These are phyloP conservation scores for Oncorhynchus gorbuscha DNA, from an alignment of 2,113 vertebrate species.

Conservation along the genomic window DNA sequence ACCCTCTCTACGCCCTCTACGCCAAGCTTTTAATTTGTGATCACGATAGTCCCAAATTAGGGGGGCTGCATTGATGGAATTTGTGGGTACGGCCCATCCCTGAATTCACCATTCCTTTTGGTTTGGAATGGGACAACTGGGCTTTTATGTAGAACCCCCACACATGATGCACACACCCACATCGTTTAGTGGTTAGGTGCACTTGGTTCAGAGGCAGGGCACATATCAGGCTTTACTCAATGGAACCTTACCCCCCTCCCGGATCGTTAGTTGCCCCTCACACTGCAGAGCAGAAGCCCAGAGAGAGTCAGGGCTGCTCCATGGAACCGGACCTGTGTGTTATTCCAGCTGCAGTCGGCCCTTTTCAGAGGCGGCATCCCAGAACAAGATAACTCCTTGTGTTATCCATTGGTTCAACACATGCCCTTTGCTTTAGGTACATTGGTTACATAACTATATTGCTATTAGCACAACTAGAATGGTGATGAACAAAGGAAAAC, in stretches of 20 bases:
- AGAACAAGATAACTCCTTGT: slow-evolving; percentile 50
- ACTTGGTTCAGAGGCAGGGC: slow-evolving; percentile 21
- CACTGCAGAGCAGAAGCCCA: no score
- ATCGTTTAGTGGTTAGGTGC: slow-evolving; percentile 51
- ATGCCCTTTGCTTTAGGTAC: slow-evolving; percentile 18
- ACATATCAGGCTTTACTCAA: no score
- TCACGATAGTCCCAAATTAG: slow-evolving; percentile 50
- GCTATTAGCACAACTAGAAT: no score
- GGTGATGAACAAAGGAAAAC: no score
- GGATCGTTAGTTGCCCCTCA: no score
- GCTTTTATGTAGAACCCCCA: slow-evolving; percentile 33
- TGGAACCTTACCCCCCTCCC: no score
- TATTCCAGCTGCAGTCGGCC: no score
- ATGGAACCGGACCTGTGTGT: no score
- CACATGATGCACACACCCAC: slow-evolving; percentile 53
- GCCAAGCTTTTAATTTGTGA: slow-evolving; percentile 46
- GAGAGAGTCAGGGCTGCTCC: no score
- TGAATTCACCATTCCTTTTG: slow-evolving; percentile 34
- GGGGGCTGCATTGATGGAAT: slow-evolving; percentile 57
- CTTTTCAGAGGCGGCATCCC: slow-evolving; percentile 63
- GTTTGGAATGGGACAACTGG: not conserved
- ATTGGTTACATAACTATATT: no score
- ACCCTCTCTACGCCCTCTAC: no score
- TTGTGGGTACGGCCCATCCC: slow-evolving; percentile 62
- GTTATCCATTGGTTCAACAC: slow-evolving; percentile 52